Evolutionary conservation across 2,888 invertebrate species (phyloP).

Genomic region (Cosmorhoe ocellata): DNA sequence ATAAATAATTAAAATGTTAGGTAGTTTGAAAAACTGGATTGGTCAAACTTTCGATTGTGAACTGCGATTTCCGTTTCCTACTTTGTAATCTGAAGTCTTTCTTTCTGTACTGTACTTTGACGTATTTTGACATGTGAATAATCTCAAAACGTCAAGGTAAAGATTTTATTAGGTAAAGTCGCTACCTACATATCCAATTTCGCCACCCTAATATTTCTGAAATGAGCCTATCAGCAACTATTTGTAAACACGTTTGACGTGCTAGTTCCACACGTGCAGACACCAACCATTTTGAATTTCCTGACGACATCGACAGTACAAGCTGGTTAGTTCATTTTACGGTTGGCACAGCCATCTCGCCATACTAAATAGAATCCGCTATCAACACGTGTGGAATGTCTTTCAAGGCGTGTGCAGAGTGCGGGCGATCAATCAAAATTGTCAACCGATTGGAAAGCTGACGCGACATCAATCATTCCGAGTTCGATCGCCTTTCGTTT

Average conservation of each 20-base stretch:
- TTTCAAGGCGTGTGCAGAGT: slow-evolving; percentile 52
- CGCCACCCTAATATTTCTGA: slow-evolving; percentile 7
- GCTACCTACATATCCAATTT: slow-evolving; percentile 12
- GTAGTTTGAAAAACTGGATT: slow-evolving; percentile 22
- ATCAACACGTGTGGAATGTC: slow-evolving; percentile 3
- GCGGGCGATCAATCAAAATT: slow-evolving; percentile 76
- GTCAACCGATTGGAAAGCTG: slow-evolving; percentile 77
- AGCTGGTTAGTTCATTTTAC: background rate
- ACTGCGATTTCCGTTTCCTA: no score
- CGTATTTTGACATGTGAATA: no score
- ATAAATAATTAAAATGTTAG: slow-evolving; percentile 56
- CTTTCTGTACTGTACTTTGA: no score
- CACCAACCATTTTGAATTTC: background rate
- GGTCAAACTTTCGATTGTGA: background rate
- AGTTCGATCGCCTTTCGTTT: slow-evolving; percentile 43
- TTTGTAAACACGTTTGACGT: slow-evolving; percentile 22
- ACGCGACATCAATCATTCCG: slow-evolving; percentile 71
- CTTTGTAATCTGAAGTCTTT: no score
- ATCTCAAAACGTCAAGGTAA: no score
- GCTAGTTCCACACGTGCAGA: slow-evolving; percentile 1
- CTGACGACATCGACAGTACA: background rate
- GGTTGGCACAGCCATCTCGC: background rate
- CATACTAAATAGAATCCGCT: background rate
- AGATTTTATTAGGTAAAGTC: slow-evolving; percentile 2
- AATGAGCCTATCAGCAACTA: slow-evolving; percentile 17